These are phyloP conservation scores for Drosophila pandora DNA, from an alignment of 1,140 invertebrate species.

Conservation along the genomic window DNA sequence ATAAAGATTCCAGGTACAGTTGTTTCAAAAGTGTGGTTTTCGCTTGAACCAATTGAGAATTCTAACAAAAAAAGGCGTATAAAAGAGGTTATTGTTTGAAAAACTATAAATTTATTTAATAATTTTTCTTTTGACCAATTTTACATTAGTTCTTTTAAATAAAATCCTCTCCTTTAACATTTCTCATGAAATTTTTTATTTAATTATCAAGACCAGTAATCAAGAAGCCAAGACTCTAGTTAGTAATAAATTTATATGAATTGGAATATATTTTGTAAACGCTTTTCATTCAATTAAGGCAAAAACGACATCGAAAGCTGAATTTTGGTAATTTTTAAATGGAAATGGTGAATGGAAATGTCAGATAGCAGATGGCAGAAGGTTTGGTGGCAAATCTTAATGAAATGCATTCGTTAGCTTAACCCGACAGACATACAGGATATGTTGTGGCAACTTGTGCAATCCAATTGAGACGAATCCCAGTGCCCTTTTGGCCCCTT, in stretches of 20 bases:
- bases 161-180: too few relatives aligned
- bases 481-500: background rate
- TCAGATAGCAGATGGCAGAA: conserved; percentile 1
- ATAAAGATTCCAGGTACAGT: too few relatives aligned
- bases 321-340: background rate
- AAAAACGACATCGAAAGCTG: background rate
- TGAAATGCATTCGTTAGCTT: conserved; percentile 59
- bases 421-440: conserved; percentile 30
- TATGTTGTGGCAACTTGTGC: conserved; percentile 68
- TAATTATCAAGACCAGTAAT: too few relatives aligned
- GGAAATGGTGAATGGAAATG: background rate
- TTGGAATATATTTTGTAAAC: conserved; percentile 6
- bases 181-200: too few relatives aligned
- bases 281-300: background rate
- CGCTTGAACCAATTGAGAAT: too few relatives aligned
- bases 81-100: too few relatives aligned
- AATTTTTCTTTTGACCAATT: too few relatives aligned
- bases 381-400: conserved; percentile 41
- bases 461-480: conserved; percentile 64
- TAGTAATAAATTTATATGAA: conserved; percentile 13
- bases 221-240: too few relatives aligned
- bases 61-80: too few relatives aligned
- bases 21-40: too few relatives aligned
- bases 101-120: too few relatives aligned
- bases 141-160: too few relatives aligned